Evolutionary conservation across 2,113 vertebrate genomes (phyloP).

Genomic region (Eubucco bourcierii): DNA sequence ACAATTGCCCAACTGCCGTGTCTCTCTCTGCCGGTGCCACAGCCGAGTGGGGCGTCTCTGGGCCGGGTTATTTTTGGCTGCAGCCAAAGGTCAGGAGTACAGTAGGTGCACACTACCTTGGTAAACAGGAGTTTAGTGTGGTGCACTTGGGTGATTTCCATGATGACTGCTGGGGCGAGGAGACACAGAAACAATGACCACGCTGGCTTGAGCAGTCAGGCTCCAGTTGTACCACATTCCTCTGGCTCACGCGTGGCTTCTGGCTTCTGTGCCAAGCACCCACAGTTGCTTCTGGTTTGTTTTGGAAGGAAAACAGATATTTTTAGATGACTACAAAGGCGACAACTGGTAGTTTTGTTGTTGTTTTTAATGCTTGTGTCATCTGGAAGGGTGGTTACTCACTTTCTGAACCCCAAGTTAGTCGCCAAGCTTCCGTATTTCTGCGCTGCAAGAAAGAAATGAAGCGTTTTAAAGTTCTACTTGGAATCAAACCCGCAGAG

Average conservation of each 20-base stretch:
- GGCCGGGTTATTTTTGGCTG: conserved; percentile 1
- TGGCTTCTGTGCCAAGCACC: not conserved
- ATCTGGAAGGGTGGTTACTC: not conserved
- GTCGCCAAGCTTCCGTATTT: not conserved
- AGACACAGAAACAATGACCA: not conserved
- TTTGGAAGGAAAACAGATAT: not conserved
- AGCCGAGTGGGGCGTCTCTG: not conserved
- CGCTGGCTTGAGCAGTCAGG: not conserved
- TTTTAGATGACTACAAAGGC: not conserved
- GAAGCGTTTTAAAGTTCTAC: not conserved
- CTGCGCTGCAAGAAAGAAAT: not conserved
- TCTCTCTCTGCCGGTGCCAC: not conserved
- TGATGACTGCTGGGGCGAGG: not conserved
- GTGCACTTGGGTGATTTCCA: not conserved
- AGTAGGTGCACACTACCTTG: not conserved
- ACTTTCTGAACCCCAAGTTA: not conserved
- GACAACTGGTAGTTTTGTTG: not conserved
- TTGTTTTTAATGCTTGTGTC: not conserved
- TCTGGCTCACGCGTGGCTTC: not conserved
- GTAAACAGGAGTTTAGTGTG: not conserved
- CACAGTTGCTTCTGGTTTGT: not conserved
- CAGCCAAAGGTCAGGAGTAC: conserved; percentile 1
- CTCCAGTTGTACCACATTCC: conserved; percentile 41
- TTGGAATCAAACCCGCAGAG: not conserved
- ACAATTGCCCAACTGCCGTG: not conserved